These are phyloP conservation scores for Polydrusus cervinus DNA, from an alignment of 2,888 invertebrate genomes.

Conservation along the genomic window DNA sequence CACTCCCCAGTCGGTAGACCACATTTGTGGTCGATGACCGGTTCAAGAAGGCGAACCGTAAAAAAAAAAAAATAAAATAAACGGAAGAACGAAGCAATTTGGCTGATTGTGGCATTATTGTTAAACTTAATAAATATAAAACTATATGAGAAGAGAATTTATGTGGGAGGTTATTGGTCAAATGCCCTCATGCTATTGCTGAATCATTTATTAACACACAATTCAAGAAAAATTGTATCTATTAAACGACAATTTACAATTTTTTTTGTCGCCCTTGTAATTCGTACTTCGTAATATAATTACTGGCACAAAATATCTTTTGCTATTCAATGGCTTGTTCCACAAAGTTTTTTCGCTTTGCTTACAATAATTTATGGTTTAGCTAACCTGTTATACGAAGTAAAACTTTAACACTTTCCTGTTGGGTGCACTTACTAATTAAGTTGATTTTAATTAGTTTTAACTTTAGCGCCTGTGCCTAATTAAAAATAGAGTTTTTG, in stretches of 20 bases:
- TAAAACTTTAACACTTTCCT: slow-evolving; percentile 40
- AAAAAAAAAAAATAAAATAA: no score
- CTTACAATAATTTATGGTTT: slow-evolving; percentile 22
- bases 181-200: no score
- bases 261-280: not conserved
- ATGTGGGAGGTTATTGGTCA: no score
- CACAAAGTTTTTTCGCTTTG: not conserved
- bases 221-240: not conserved
- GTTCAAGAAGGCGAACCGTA: no score
- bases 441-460: slow-evolving; percentile 42
- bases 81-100: no score
- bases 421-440: slow-evolving; percentile 39
- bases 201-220: not conserved
- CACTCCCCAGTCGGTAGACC: no score
- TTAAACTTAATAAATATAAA: no score
- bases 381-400: slow-evolving; percentile 9
- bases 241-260: not conserved
- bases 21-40: no score
- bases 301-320: not conserved
- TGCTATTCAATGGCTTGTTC: not conserved
- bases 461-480: slow-evolving; percentile 22
- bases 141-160: no score
- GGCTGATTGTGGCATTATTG: no score
- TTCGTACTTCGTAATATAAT: no score
- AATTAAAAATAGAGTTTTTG: slow-evolving; percentile 29